Percentiles rank a stretch among this genome's conserved stretches.
These are phyloP conservation scores for Parapristionchus giblindavisi DNA, from an alignment of 2,888 invertebrate species.

Conservation along the genomic window DNA sequence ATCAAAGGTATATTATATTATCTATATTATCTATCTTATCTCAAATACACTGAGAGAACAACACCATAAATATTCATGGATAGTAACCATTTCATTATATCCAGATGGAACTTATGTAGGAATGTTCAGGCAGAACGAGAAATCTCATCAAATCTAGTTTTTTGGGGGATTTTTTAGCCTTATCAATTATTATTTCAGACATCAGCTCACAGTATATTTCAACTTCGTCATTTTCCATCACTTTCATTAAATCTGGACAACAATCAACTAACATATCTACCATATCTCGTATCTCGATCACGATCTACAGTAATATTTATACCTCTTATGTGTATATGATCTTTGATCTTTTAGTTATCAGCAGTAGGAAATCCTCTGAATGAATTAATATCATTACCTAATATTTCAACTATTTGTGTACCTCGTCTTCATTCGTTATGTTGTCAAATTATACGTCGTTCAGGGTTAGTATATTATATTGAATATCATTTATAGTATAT, in stretches of 20 bases:
- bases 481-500: neutral
- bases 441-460: neutral
- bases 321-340: neutral
- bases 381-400: neutral
- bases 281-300: neutral
- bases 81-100: too few relatives aligned
- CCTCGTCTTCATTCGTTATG: too few relatives aligned
- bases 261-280: slow-evolving; percentile 13
- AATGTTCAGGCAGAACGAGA: too few relatives aligned
- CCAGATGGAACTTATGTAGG: too few relatives aligned
- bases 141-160: too few relatives aligned
- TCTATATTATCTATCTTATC: too few relatives aligned
- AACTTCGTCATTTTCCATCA: neutral
- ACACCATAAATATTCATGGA: too few relatives aligned
- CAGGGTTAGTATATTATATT: neutral
- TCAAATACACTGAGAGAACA: too few relatives aligned
- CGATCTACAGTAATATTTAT: neutral
- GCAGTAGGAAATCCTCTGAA: slow-evolving; percentile 10
- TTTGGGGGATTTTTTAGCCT: neutral
- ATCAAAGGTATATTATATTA: neutral
- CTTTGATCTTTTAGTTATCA: slow-evolving; percentile 4
- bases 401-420: neutral
- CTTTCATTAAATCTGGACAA: slow-evolving; percentile 25
- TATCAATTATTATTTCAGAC: too few relatives aligned
- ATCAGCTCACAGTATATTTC: too few relatives aligned